Base-by-base conservation (phyloP, 2,888 invertebrate genomes). In the Scaeva pyrastri region DNA sequence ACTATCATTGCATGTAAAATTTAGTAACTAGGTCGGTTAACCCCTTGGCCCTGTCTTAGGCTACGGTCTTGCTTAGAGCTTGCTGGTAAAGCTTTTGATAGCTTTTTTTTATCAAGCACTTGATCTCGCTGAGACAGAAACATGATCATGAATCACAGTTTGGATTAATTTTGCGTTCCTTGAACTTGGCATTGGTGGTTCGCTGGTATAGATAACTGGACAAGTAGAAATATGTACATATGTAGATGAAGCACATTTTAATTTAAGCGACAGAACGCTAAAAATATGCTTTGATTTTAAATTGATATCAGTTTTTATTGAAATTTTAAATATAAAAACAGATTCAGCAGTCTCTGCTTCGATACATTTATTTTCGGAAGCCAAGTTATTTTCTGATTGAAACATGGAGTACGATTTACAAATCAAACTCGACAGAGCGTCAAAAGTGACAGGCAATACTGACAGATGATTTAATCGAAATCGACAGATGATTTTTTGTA, bases 141-240 rank as follows among this genome's bases (percentile, higher is more conserved):
- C 31, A 75, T 80, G 84, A 41, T 45, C 31, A 75, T 80, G 84
- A 84, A 66, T 84, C 84, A 79, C 21, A 23, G 43, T 26, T 79
- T 73, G 81, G 64, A 64, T 85, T 83, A 48, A 50, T 85, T 83
- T 88, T 87, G 88, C 88, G 88, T 89, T 90, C 89, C 89, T 90
- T 91, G 91, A 90, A 90, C 91, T 90, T 91, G 90, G 79, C 88
- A 84, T 78, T 79, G 62, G 72, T 58, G 52, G 21, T 55, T 68
- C 7, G 10, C 12, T 10, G 11, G 62, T 50, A 50, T 66, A 50
- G 66, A 50, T 66, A 31, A 50, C 48, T 50, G 64, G 26, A n/a
- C 16, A 48, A 48, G 31, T 7, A 31, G 45, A 31, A 45, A 45
- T 52, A 26, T 11, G 16, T 36, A 10, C n/a, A 45, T 52, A 26